Evolutionary conservation across 2,888 invertebrate species (phyloP).

Genomic region (Octonoba sinensis): DNA sequence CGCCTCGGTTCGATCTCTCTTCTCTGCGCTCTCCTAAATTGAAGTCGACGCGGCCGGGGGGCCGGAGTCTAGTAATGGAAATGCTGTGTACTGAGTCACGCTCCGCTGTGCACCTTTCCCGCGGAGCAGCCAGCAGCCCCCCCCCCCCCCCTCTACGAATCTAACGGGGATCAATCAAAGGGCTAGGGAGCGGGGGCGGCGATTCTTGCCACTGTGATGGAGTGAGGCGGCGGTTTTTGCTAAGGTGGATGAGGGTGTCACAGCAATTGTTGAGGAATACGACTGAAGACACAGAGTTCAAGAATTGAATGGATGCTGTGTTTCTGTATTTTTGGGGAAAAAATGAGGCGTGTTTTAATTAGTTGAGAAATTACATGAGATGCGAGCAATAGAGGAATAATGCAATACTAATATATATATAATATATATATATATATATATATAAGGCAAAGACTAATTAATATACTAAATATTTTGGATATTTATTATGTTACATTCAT

Average conservation of each 20-base stretch:
- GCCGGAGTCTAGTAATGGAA: constrained; percentile 38
- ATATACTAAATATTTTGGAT: too few species aligned
- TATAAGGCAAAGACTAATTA: too few species aligned
- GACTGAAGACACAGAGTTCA: not conserved
- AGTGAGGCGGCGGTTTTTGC: constrained; percentile 5
- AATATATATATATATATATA: too few species aligned
- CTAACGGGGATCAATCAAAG: constrained; percentile 40
- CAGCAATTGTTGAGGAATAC: not conserved
- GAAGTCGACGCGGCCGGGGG: constrained; percentile 41
- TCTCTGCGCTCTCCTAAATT: constrained; percentile 35
- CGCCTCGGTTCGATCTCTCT: not conserved
- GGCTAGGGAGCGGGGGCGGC: not conserved
- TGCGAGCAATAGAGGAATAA: too few species aligned
- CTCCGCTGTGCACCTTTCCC: constrained; percentile 23
- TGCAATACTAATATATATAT: too few species aligned
- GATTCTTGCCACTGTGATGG: not conserved
- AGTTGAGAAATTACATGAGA: too few species aligned
- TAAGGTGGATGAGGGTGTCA: not conserved
- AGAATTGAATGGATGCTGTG: too few species aligned
- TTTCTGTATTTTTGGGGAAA: too few species aligned
- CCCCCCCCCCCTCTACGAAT: constrained; percentile 7
- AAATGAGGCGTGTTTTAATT: too few species aligned
- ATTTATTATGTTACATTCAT: too few species aligned
- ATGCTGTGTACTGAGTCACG: constrained; percentile 53
- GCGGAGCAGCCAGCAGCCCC: not conserved